These are phyloP conservation scores for Serrognathus titanus DNA, from an alignment of 2,888 invertebrate species.

Conservation along the genomic window DNA sequence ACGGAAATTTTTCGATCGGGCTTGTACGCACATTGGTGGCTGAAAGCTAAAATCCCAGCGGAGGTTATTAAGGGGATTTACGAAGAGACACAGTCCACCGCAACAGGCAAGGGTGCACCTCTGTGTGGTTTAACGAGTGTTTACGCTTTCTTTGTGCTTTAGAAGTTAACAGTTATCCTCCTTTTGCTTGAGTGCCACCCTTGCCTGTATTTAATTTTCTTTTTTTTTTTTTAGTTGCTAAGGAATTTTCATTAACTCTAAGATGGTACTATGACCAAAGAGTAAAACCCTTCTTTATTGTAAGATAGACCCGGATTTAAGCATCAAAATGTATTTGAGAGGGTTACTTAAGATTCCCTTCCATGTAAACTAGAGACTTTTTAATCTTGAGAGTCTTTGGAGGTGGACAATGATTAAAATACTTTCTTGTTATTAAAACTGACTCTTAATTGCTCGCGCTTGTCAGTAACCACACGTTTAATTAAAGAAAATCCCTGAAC, in stretches of 20 bases:
- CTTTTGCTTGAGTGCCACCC: conserved; percentile 21
- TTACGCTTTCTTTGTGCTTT: conserved; percentile 17
- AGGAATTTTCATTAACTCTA: neutral
- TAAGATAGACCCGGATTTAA: too few relatives aligned
- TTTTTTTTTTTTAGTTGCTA: neutral
- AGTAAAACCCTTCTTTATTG: neutral
- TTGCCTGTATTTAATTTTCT: conserved; percentile 22
- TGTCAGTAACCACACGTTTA: too few relatives aligned
- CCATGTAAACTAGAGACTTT: too few relatives aligned
- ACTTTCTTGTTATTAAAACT: too few relatives aligned
- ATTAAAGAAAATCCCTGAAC: too few relatives aligned
- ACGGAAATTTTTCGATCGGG: conserved; percentile 73
- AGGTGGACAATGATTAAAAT: too few relatives aligned
- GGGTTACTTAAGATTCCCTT: too few relatives aligned
- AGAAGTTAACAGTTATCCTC: conserved; percentile 14
- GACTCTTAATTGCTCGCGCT: too few relatives aligned
- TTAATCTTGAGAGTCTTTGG: too few relatives aligned
- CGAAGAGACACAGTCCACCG: conserved; percentile 40
- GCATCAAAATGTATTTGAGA: too few relatives aligned
- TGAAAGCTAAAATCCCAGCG: conserved; percentile 78
- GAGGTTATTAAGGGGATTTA: conserved; percentile 53
- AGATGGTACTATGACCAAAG: neutral
- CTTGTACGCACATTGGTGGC: conserved; percentile 90
- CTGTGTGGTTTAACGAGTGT: conserved; percentile 10
- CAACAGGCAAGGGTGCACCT: conserved; percentile 49